A percentile compares a stretch with the other conserved stretches of the same genome.
These are phyloP conservation scores for Rhinolophus sinicus DNA, from an alignment of 2,113 vertebrate species.

Conservation along the genomic window DNA sequence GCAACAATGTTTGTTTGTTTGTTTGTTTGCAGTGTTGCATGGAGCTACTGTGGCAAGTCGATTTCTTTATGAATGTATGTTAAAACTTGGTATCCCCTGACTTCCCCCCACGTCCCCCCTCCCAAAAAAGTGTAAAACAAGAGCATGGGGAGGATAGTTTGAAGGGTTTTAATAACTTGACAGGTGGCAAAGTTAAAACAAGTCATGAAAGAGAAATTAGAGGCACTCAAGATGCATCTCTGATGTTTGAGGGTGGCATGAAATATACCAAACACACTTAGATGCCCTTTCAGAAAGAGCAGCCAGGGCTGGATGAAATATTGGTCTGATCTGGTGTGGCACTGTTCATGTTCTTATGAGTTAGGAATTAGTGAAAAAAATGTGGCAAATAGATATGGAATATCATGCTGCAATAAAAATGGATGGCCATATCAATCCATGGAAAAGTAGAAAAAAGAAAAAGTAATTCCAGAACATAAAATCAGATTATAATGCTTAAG, in stretches of 20 bases:
- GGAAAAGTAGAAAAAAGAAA: background rate
- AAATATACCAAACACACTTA: background rate
- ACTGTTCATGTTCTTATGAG: background rate
- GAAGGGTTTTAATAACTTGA: conserved; percentile 34
- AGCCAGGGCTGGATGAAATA: background rate
- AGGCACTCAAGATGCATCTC: background rate
- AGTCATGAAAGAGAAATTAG: background rate
- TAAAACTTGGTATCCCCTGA: background rate
- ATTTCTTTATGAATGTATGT: background rate
- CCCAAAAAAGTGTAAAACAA: background rate
- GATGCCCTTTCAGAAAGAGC: background rate
- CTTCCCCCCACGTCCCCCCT: too few species aligned
- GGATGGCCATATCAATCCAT: background rate
- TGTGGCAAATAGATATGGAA: background rate
- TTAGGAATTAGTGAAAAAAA: conserved; percentile 1
- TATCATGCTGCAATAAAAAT: background rate
- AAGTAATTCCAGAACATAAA: conserved; percentile 9
- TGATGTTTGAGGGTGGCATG: background rate
- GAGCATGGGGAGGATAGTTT: background rate
- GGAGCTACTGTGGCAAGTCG: background rate
- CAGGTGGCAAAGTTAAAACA: background rate
- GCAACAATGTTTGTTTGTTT: background rate
- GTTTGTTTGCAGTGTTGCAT: background rate
- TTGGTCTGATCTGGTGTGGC: background rate
- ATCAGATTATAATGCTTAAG: background rate